Evolutionary conservation across 2,113 vertebrate genomes (phyloP).

Genomic region (Serranochromis macrocephalus): DNA sequence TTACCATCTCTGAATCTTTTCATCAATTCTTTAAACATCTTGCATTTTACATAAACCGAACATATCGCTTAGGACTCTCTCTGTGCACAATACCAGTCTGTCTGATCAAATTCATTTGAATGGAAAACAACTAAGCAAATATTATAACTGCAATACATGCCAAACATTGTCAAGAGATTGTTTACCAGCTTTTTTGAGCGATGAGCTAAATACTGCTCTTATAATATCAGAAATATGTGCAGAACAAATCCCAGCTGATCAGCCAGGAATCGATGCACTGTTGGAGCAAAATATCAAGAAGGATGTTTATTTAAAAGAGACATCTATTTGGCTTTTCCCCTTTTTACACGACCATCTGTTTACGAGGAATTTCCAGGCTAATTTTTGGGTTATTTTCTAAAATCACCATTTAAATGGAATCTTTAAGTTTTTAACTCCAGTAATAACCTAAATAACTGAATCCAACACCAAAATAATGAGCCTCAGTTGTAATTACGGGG

Average conservation of each 20-base stretch:
- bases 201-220: accelerated
- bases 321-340: neutral
- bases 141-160: neutral
- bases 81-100: neutral
- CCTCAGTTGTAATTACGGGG: accelerated
- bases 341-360: neutral
- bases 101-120: neutral
- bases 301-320: neutral
- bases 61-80: neutral
- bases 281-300: neutral
- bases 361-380: accelerated
- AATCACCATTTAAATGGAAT: too few relatives aligned
- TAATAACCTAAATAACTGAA: neutral
- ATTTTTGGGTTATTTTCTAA: neutral
- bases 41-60: neutral
- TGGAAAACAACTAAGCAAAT: neutral
- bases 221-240: too few relatives aligned
- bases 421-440: accelerated
- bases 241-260: neutral
- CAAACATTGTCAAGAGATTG: neutral
- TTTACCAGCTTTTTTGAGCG: neutral
- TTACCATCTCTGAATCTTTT: neutral
- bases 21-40: neutral
- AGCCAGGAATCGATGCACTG: accelerated
- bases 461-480: neutral